phyloP scores from a whole-genome alignment of 2,113 vertebrate species.

The Petrocephalus zakoni region DNA sequence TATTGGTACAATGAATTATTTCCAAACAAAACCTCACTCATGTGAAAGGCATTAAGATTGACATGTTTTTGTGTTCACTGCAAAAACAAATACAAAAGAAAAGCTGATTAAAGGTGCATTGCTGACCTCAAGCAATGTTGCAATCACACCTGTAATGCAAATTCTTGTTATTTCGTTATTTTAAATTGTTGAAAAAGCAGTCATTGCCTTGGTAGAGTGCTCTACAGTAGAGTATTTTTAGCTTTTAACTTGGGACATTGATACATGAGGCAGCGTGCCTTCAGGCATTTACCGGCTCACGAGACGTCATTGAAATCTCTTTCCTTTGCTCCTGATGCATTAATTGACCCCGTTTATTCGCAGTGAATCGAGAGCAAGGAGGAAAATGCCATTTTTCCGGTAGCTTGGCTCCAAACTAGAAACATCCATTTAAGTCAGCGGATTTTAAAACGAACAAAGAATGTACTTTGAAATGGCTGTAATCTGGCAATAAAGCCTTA shows the following conservation, averaged over 20 bases:
- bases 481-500: conserved; percentile 1
- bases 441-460: background rate
- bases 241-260: conserved; percentile 46
- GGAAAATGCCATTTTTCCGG: background rate
- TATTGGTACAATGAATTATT: background rate
- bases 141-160: background rate
- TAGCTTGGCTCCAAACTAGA: background rate
- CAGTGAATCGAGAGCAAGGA: conserved; percentile 7
- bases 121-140: background rate
- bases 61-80: background rate
- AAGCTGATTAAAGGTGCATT: background rate
- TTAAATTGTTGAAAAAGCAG: conserved; percentile 39
- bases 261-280: conserved; percentile 48
- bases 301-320: conserved; percentile 60
- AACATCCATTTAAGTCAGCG: background rate
- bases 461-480: background rate
- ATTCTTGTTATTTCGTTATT: conserved; percentile 1
- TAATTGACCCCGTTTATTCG: conserved; percentile 34
- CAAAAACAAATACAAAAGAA: background rate
- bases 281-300: conserved; percentile 39
- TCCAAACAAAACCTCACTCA: background rate
- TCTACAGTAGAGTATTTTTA: conserved; percentile 54
- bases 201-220: conserved; percentile 45
- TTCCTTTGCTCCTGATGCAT: conserved; percentile 51
- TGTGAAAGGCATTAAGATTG: background rate